Conservation (phyloP, 2,797 vertebrate species). For the Crocodylus rhombifer region DNA sequence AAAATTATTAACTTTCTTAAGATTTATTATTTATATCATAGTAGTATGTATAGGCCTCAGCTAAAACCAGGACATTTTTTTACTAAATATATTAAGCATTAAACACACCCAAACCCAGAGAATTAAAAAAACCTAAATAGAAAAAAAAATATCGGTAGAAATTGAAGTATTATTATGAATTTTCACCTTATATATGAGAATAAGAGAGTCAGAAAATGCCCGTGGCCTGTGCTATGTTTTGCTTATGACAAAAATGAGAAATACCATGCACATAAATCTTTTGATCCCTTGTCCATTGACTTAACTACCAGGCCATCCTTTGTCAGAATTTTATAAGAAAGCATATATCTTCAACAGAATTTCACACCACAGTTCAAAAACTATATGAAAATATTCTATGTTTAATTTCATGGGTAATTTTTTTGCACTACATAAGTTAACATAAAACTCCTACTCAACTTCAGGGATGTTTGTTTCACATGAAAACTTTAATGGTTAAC, state of each 20-base stretch:
- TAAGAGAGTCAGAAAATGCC: not conserved
- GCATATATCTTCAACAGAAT: not conserved
- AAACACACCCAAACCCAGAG: not conserved
- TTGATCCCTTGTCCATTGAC: not conserved
- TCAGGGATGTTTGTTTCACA: too few species aligned
- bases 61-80: not conserved
- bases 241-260: not conserved
- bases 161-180: not conserved
- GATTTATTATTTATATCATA: not conserved
- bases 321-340: not conserved
- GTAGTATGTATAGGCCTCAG: rapidly evolving
- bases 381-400: not conserved
- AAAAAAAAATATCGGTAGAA: not conserved
- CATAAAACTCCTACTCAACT: not conserved
- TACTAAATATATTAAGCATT: not conserved
- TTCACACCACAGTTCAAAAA: not conserved
- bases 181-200: not conserved
- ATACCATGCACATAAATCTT: not conserved
- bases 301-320: not conserved
- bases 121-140: not conserved
- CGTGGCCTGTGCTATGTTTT: rapidly evolving
- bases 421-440: not conserved
- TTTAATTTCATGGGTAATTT: not conserved
- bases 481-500: too few species aligned
- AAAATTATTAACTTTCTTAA: not conserved